Percentiles rank a stretch among this genome's conserved stretches.
These are phyloP conservation scores for Danaus chrysippus DNA, from an alignment of 2,888 invertebrate genomes.

Conservation along the genomic window DNA sequence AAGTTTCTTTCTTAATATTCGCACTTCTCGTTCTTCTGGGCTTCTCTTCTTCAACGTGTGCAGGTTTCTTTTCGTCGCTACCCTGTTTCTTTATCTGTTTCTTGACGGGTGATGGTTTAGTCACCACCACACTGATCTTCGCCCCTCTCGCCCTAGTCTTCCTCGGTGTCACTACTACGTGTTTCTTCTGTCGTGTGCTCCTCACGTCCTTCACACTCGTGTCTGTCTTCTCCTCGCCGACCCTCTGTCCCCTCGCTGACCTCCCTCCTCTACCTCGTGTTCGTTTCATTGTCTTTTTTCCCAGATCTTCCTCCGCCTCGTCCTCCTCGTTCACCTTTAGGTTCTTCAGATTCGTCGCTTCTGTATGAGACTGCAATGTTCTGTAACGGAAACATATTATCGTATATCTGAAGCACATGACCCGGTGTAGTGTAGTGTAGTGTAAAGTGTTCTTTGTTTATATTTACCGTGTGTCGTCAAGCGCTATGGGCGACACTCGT, in stretches of 20 bases:
- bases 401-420: constrained; percentile 17
- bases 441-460: not conserved
- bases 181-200: constrained; percentile 27
- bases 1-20: constrained; percentile 25
- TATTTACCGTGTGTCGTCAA: constrained; percentile 1
- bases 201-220: not conserved
- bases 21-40: constrained; percentile 22
- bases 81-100: constrained; percentile 40
- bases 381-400: constrained; percentile 20
- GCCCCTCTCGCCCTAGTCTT: constrained; percentile 41
- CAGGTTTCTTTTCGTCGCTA: constrained; percentile 7
- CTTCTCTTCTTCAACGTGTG: constrained; percentile 15
- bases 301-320: constrained; percentile 4
- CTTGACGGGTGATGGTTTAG: constrained; percentile 46
- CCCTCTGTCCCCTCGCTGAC: not conserved
- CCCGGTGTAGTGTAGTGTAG: not conserved
- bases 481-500: constrained; percentile 58
- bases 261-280: constrained; percentile 9
- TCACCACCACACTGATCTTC: constrained; percentile 39
- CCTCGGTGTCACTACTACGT: constrained; percentile 40
- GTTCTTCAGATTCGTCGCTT: constrained; percentile 16
- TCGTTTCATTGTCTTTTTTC: constrained; percentile 20
- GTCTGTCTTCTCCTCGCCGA: constrained; percentile 14
- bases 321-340: constrained; percentile 12
- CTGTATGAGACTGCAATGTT: constrained; percentile 13